Evolutionary conservation across 2,113 vertebrate genomes (phyloP).

Genomic region (Sminthopsis crassicaudata): DNA sequence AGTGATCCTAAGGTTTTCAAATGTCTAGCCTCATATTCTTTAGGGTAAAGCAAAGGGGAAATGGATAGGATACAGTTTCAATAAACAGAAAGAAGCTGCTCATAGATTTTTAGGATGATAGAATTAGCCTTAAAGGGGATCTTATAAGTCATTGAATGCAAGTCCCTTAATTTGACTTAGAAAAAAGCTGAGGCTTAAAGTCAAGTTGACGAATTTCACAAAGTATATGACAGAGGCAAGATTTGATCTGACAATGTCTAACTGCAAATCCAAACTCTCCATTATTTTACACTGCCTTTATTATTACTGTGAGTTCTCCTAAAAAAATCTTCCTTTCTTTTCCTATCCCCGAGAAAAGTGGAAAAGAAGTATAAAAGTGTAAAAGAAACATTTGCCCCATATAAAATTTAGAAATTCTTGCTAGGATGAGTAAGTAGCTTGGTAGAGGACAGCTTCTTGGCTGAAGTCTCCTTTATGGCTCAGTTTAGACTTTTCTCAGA

Average conservation of each 20-base stretch:
- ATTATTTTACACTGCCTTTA: background rate
- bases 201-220: background rate
- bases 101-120: background rate
- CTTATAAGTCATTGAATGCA: background rate
- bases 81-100: slow-evolving; percentile 7
- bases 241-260: background rate
- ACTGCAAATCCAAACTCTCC: background rate
- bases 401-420: slow-evolving; percentile 66
- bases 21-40: slow-evolving; percentile 49
- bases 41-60: background rate
- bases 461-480: slow-evolving; percentile 24
- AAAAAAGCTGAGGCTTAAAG: background rate
- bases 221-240: background rate
- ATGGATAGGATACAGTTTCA: background rate
- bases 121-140: background rate
- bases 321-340: slow-evolving; percentile 28
- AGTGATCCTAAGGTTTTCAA: background rate
- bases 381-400: slow-evolving; percentile 57
- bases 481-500: slow-evolving; percentile 30
- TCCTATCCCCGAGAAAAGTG: slow-evolving; percentile 48
- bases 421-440: slow-evolving; percentile 50
- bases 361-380: slow-evolving; percentile 66
- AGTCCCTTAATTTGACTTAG: background rate
- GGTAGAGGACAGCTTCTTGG: slow-evolving; percentile 4
- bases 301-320: slow-evolving; percentile 7